Conservation (phyloP, 2,888 invertebrate species). For the Pyrrhosoma nymphula region DNA sequence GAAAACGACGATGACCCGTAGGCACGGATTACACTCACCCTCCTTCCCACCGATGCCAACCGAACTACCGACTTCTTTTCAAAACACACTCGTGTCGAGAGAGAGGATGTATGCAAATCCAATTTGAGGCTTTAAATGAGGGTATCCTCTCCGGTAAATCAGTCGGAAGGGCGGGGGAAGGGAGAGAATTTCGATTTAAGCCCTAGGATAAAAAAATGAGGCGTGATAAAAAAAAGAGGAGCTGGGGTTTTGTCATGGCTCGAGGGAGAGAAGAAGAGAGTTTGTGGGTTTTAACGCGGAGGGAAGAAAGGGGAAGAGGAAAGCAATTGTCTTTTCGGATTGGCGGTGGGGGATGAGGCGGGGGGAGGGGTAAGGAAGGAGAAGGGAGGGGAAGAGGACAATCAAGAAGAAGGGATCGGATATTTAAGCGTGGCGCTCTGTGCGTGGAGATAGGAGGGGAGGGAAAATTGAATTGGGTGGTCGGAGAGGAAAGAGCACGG, state of each 20-base stretch:
- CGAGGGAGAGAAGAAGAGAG: not conserved
- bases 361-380: too few species aligned
- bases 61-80: slow-evolving; percentile 40
- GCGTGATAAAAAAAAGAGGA: slow-evolving; percentile 36
- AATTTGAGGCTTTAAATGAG: slow-evolving; percentile 59
- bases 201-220: slow-evolving; percentile 20
- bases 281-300: too few species aligned
- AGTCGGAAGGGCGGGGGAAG: not conserved
- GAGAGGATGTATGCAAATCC: slow-evolving; percentile 61
- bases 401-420: slow-evolving; percentile 63
- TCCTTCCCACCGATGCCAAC: not conserved
- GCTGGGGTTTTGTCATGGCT: not conserved
- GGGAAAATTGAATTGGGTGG: slow-evolving; percentile 9
- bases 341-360: too few species aligned
- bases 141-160: slow-evolving; percentile 58
- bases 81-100: slow-evolving; percentile 46
- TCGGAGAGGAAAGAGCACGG: not conserved
- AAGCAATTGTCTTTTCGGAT: slow-evolving; percentile 62
- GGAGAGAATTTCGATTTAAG: slow-evolving; percentile 55
- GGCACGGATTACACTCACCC: not conserved
- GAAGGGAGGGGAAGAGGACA: not conserved
- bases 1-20: not conserved
- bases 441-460: not conserved
- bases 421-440: not conserved
- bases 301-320: not conserved